Conservation (phyloP, 2,113 vertebrate genomes). For the Panthera leo region DNA sequence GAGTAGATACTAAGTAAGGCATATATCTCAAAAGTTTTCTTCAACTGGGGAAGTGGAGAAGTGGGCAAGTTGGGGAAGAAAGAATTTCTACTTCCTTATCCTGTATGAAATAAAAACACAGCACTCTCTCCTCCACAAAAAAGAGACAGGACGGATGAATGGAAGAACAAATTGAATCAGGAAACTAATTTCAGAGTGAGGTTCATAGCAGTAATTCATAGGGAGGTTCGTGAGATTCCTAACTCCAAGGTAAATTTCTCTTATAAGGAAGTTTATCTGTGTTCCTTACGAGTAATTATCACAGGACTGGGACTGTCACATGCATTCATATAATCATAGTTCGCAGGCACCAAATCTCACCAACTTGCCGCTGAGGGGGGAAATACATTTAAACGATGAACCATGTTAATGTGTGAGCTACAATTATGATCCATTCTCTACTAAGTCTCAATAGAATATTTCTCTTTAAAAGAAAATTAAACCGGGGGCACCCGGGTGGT, state of each 20-base stretch:
- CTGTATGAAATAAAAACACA: slow-evolving; percentile 16
- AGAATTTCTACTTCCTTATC: slow-evolving; percentile 16
- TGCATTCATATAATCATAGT: background rate
- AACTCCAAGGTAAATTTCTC: slow-evolving; percentile 9
- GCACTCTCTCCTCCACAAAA: background rate
- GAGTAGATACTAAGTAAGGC: slow-evolving; percentile 49
- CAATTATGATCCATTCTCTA: background rate
- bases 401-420: background rate
- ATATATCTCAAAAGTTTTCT: slow-evolving; percentile 34
- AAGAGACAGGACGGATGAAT: background rate
- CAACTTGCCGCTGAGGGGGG: background rate
- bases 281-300: slow-evolving; percentile 15
- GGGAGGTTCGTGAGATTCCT: slow-evolving; percentile 32
- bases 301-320: background rate
- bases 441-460: background rate
- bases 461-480: slow-evolving; percentile 61
- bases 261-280: background rate
- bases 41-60: slow-evolving; percentile 5
- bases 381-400: background rate
- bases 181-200: background rate
- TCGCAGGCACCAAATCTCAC: slow-evolving; percentile 51
- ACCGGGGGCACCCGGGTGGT: background rate
- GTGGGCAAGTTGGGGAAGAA: background rate
- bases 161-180: background rate
- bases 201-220: slow-evolving; percentile 21